phyloP scores from a whole-genome alignment of 1,140 invertebrate species.

The Philaenus spumarius region DNA sequence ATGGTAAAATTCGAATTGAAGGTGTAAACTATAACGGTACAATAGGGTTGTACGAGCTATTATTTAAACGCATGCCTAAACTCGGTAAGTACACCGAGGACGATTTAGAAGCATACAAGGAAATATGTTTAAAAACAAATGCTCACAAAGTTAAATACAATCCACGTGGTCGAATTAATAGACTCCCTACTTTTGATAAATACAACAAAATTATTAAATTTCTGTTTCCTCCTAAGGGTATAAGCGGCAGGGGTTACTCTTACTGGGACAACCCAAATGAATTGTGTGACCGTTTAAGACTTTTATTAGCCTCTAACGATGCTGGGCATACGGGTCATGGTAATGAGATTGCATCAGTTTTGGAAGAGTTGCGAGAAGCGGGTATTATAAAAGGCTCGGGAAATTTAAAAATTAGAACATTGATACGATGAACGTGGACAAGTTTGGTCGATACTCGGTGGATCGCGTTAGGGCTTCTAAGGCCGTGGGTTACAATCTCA shows the following conservation, averaged over 20 bases:
- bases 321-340: background rate
- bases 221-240: background rate
- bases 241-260: background rate
- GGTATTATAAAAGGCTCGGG: background rate
- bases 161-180: background rate
- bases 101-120: no score
- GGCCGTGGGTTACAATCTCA: background rate
- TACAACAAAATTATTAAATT: background rate
- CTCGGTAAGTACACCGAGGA: background rate
- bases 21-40: background rate
- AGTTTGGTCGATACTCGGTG: background rate
- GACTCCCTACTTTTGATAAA: background rate
- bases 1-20: background rate
- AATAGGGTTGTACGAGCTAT: background rate
- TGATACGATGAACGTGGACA: constrained; percentile 5
- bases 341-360: background rate
- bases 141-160: background rate
- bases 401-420: background rate
- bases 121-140: background rate
- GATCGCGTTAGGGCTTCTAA: background rate
- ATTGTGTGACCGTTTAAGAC: background rate
- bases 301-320: background rate
- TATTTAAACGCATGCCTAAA: background rate
- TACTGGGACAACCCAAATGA: constrained; percentile 2
- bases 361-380: background rate